Evolutionary conservation across 2,888 invertebrate genomes (phyloP).

Genomic region (Andrena bicolor): DNA sequence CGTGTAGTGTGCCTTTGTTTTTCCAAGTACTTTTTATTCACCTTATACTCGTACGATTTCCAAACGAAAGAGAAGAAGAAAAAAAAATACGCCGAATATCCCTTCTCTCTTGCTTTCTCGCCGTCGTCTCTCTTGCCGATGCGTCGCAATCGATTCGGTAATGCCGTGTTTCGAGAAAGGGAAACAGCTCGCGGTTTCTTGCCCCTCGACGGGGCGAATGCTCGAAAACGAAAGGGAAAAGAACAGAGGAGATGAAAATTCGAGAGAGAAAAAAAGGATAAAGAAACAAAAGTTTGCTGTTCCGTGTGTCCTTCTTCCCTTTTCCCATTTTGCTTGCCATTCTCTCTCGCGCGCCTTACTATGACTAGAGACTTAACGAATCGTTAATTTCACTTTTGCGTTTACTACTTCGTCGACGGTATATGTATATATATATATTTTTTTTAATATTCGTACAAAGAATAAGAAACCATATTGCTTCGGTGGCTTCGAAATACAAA

Average conservation of each 20-base stretch:
- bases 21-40: conserved; percentile 78
- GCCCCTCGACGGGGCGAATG: conserved; percentile 30
- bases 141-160: conserved; percentile 48
- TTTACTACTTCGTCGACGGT: conserved; percentile 65
- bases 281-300: conserved; percentile 26
- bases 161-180: conserved; percentile 23
- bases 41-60: conserved; percentile 72
- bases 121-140: conserved; percentile 44
- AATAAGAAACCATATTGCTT: conserved; percentile 72
- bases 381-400: conserved; percentile 69
- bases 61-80: conserved; percentile 27
- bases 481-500: conserved; percentile 76
- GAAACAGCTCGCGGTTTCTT: conserved; percentile 44
- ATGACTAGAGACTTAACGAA: conserved; percentile 82
- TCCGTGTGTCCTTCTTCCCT: conserved; percentile 30
- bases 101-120: conserved; percentile 48
- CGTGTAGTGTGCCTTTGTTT: conserved; percentile 58
- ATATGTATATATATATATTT: conserved; percentile 33
- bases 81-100: conserved; percentile 61
- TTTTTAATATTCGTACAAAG: conserved; percentile 63
- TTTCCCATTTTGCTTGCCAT: conserved; percentile 31
- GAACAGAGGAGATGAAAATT: conserved; percentile 13
- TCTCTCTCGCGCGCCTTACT: conserved; percentile 64
- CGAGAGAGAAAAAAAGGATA: conserved; percentile 18
- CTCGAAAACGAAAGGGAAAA: conserved; percentile 5